Evolutionary conservation across 2,113 vertebrate genomes (phyloP).

Genomic region (Agelaius tricolor): DNA sequence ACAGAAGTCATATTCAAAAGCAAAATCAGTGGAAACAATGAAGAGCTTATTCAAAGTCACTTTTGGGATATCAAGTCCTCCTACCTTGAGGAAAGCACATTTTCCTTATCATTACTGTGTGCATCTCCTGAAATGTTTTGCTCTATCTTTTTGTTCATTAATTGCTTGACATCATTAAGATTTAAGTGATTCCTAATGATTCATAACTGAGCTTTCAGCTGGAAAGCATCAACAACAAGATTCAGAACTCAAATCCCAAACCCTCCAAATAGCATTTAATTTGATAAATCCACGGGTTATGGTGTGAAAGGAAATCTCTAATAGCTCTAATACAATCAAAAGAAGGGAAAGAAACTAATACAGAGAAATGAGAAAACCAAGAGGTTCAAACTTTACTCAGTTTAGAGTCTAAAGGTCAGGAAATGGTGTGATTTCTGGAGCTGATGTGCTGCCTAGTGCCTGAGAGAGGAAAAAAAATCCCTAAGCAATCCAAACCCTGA

Average conservation of each 20-base stretch:
- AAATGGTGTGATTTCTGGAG: background rate
- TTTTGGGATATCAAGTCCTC: background rate
- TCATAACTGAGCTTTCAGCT: background rate
- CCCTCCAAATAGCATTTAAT: background rate
- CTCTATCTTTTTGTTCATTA: background rate
- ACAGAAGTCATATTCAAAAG: background rate
- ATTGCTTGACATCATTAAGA: background rate
- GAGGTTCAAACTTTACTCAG: conserved; percentile 7
- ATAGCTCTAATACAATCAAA: background rate
- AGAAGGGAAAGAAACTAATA: background rate
- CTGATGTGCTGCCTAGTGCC: background rate
- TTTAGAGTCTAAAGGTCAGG: conserved; percentile 39
- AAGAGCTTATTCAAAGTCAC: background rate
- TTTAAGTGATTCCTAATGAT: background rate
- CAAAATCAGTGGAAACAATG: background rate
- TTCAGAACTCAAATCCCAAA: background rate
- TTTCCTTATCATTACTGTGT: background rate
- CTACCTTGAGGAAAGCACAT: background rate
- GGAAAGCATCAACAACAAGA: background rate
- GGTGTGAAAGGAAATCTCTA: background rate
- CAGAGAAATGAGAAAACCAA: conserved; percentile 13
- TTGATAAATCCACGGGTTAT: background rate
- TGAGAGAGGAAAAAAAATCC: background rate
- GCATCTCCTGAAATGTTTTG: background rate
- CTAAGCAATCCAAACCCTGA: background rate